Evolutionary conservation across 2,113 vertebrate genomes (phyloP).

Genomic region (Trematomus loennbergii): DNA sequence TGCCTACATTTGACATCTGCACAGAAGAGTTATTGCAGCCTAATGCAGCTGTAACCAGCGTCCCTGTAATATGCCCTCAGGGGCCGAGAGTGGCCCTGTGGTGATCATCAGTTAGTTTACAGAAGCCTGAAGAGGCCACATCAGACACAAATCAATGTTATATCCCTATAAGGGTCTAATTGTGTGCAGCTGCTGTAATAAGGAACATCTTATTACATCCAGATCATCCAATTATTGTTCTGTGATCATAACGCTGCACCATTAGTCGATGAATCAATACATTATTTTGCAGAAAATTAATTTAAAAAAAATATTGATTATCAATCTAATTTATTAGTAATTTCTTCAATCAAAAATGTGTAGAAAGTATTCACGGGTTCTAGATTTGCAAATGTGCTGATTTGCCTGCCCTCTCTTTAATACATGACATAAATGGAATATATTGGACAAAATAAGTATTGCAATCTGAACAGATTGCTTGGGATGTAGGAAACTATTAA

Average conservation of each 20-base stretch:
- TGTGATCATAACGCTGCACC: neutral
- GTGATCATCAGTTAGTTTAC: slow-evolving; percentile 18
- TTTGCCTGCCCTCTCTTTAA: neutral
- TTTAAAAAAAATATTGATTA: neutral
- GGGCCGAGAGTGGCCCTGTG: slow-evolving; percentile 1
- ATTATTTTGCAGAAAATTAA: neutral
- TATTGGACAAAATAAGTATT: neutral
- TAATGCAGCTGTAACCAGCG: slow-evolving; percentile 5
- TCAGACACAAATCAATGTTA: neutral
- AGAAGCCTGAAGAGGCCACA: neutral
- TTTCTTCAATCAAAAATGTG: neutral
- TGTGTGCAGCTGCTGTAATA: neutral
- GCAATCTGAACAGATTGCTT: neutral
- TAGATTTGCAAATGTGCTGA: neutral
- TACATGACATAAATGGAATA: neutral
- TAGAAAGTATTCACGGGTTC: neutral
- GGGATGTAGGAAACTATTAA: neutral
- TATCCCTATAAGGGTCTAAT: neutral
- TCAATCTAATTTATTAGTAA: neutral
- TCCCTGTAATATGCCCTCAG: slow-evolving; percentile 1
- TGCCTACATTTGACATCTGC: slow-evolving; percentile 13
- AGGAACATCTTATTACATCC: neutral
- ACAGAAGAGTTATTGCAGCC: neutral
- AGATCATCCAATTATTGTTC: neutral
- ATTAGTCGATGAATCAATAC: neutral